Evolutionary conservation across 2,113 vertebrate genomes (phyloP).

Genomic region (Lates calcarifer): DNA sequence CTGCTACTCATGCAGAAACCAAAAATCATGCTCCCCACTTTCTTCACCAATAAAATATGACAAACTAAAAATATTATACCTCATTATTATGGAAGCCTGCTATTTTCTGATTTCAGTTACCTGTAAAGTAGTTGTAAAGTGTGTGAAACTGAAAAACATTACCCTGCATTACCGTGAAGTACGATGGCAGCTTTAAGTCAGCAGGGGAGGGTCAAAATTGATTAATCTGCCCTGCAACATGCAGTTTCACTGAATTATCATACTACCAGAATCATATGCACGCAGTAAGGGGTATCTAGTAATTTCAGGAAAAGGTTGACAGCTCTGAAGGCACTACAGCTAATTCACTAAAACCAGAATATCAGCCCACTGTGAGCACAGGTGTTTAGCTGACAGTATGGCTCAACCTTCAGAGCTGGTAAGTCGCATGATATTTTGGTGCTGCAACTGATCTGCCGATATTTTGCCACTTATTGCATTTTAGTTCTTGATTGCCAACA

Average conservation of each 20-base stretch:
- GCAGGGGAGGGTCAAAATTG: slow-evolving; percentile 40
- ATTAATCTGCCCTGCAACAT: slow-evolving; percentile 42
- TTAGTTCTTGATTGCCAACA: neutral
- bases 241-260: slow-evolving; percentile 45
- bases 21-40: neutral
- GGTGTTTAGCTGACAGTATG: slow-evolving; percentile 31
- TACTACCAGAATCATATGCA: slow-evolving; percentile 36
- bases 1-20: neutral
- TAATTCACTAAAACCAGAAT: slow-evolving; percentile 41
- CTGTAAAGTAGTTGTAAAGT: slow-evolving; percentile 6
- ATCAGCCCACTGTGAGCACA: slow-evolving; percentile 27
- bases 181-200: slow-evolving; percentile 18
- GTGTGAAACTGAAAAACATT: slow-evolving; percentile 15
- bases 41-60: slow-evolving; percentile 17
- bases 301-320: slow-evolving; percentile 52
- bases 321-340: slow-evolving; percentile 26
- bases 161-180: neutral
- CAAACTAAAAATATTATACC: slow-evolving; percentile 14
- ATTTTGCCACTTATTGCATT: slow-evolving; percentile 9
- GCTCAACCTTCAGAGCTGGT: slow-evolving; percentile 32
- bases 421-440: neutral
- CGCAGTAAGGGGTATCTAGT: slow-evolving; percentile 25
- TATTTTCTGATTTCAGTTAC: slow-evolving; percentile 17
- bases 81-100: slow-evolving; percentile 20
- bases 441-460: neutral